Evolutionary conservation across 2,797 vertebrate genomes (phyloP), one percentile per base, ranked within the genome.

Genomic region (Clarias fuscus): DNA sequence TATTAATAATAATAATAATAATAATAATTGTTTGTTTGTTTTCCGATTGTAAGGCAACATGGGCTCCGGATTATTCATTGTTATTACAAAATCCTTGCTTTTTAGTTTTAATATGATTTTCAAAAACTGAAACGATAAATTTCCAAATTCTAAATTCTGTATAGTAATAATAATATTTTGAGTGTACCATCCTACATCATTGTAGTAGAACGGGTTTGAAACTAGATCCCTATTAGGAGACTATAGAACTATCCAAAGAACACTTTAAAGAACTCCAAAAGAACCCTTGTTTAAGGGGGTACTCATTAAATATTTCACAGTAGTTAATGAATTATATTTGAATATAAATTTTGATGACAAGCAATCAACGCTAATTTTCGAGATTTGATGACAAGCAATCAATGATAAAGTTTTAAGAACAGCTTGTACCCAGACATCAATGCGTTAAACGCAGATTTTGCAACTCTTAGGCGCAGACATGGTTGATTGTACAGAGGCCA

Each of bases 401-500:
- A 40, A 1, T 43, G 24, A n/a, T 72, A 1, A 58, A 59, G 53
- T 18, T 58, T 43, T 5, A 40, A 59, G 4, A 22, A 68, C 58
- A 22, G 75, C 27, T 11, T 24, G 14, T n/a, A 65, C 40, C 10
- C n/a, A 53, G 58, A 24, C 10, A 62, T 64, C 24, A 33, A 24
- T 53, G 37, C 37, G 71, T 68, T 70, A 33, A 72, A 61, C 30
- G 24, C 40, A 33, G 64, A 1, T 17, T 53, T 56, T 62, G 82
- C 40, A 56, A 62, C 22, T 75, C 70, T 62, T 84, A 48, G 27
- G 58, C 22, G 58, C 22, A 73, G 82, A 83, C 27, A 37, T 65
- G 59, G 58, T 37, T n/a, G 56, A 56, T 68, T 61, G 30, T 15
- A 67, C 24, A 61, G 81, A 61, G 82, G n/a, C 81, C 71, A 65